A percentile compares a stretch with the other conserved stretches of the same genome.
Conservation (phyloP, 1,140 invertebrate genomes). For the Penaeus indicus region DNA sequence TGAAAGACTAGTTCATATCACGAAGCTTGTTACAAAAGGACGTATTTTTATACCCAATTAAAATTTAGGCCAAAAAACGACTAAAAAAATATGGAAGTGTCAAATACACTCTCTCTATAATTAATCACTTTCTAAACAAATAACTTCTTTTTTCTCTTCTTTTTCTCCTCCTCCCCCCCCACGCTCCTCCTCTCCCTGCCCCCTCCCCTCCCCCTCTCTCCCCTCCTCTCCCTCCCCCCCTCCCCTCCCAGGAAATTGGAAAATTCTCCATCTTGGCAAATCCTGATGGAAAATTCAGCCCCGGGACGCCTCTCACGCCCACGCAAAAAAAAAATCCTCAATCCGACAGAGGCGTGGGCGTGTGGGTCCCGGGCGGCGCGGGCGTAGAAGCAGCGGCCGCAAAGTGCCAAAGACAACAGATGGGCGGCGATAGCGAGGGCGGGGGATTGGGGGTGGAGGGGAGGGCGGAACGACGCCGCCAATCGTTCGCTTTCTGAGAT, state of each 20-base stretch:
- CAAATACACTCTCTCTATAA: too few species aligned
- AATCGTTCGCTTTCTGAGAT: not conserved
- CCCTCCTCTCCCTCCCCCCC: too few species aligned
- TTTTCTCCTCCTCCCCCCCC: conserved; percentile 1
- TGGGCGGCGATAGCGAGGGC: conserved; percentile 28
- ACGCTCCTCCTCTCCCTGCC: too few species aligned
- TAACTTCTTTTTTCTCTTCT: too few species aligned
- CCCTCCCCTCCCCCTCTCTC: not conserved
- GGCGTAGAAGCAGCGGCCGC: not conserved
- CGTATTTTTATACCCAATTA: too few species aligned
- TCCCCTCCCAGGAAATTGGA: not conserved
- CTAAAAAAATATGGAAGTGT: too few species aligned
- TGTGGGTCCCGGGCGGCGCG: not conserved
- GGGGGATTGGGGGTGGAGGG: not conserved
- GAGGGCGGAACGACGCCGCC: not conserved
- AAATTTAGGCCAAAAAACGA: too few species aligned
- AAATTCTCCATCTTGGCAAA: not conserved
- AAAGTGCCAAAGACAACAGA: conserved; percentile 44
- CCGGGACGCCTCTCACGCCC: not conserved
- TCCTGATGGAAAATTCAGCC: too few species aligned
- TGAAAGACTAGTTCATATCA: too few species aligned
- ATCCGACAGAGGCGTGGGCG: not conserved
- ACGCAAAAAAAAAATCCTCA: not conserved
- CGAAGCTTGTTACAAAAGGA: too few species aligned
- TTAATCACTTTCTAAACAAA: too few species aligned